Evolutionary conservation across 2,113 vertebrate species (phyloP), one percentile per base, ranked within the genome.

Genomic region (Carollia perspicillata): DNA sequence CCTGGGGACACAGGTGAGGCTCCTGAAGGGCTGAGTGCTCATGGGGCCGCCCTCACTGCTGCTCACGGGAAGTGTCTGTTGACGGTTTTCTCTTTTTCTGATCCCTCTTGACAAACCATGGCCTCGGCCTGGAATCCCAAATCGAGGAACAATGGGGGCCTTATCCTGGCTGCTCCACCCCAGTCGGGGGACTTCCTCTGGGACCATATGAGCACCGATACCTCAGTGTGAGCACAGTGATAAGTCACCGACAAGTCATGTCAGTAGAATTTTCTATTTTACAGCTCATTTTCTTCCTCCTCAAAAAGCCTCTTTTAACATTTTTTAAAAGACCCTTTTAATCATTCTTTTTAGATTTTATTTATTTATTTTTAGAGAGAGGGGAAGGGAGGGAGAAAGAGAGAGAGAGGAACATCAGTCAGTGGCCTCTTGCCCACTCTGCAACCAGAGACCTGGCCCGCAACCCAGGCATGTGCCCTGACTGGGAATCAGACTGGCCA

Each of bases 1-100:
- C 0, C 20, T 1, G 2, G 35, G 37, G 23, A 30, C 23, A 35
- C 1, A 3, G 68, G 13, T 8, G 1, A 0, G 83, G 68, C 28
- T 35, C 1, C 4, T 1, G 79, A n/a, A 16, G 66, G 86, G 6
- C 68, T 30, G 14, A 1, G 3, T 28, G 84, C 40, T 28, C 42
- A 1, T 4, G 30, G 23, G 20, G n/a, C 42, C 7, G 0, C 26
- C 37, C 2, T 55, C 22, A 3, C 53, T 49, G 49, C 35, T 35
- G 22, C 75, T 9, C 75, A 2, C 3, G 8, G 23, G 26, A 28
- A 10, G 18, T 20, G 8, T 23, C 68, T 33, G 49, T 49, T 49
- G 47, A 10, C 37, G 16, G 11, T 35, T 17, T 18, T 33, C 63
- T 47, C 37, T 33, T 47, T 33, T 26, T 53, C 2, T 14, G 81